Percentiles rank a stretch among this genome's conserved stretches.
These are phyloP conservation scores for Semnopithecus entellus DNA, from an alignment of 2,113 vertebrate genomes.

Conservation along the genomic window DNA sequence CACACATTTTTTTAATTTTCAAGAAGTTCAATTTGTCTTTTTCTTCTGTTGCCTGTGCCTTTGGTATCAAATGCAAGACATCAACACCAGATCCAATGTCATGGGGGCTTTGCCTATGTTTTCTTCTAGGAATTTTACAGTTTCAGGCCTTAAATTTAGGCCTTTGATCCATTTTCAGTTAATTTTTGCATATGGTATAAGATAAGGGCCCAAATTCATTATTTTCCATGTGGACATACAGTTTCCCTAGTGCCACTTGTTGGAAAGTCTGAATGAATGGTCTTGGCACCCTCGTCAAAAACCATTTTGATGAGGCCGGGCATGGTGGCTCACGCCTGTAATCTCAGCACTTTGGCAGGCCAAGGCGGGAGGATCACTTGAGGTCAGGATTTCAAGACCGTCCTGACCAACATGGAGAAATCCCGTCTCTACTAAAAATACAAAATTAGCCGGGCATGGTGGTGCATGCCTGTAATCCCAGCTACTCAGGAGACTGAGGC, in stretches of 20 bases:
- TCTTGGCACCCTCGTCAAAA: neutral
- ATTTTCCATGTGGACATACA: neutral
- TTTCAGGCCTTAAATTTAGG: neutral
- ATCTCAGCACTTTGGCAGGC: neutral
- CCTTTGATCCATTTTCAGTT: neutral
- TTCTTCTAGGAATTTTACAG: neutral
- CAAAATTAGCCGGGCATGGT: neutral
- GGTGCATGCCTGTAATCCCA: accelerated
- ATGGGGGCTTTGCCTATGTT: neutral
- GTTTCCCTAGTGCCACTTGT: neutral
- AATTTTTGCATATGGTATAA: neutral
- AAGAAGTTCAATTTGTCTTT: neutral
- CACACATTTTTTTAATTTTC: neutral
- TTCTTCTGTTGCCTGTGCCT: neutral
- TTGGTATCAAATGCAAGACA: neutral
- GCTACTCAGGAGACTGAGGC: neutral
- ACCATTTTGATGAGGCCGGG: too few relatives aligned
- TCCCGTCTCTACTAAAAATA: neutral
- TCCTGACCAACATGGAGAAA: neutral
- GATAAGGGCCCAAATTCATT: neutral
- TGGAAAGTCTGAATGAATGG: neutral
- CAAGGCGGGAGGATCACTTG: neutral
- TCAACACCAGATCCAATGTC: neutral
- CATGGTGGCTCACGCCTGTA: neutral
- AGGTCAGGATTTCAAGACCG: neutral